Base-by-base conservation (phyloP, 2,888 invertebrate species). In the Cryptocheilus praepositus region DNA sequence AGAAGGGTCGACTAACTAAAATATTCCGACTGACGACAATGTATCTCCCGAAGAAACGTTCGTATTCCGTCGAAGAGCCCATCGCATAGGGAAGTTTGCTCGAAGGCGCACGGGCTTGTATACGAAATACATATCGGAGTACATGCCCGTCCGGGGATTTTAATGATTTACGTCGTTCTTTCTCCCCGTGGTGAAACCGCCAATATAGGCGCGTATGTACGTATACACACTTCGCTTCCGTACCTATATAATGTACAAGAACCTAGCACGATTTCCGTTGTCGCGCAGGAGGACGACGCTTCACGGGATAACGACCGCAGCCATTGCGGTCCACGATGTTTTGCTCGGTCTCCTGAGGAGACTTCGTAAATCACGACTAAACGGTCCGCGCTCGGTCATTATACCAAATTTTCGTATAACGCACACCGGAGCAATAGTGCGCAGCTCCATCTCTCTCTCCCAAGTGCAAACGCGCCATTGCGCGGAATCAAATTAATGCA, bases 331-430 rank as follows among this genome's bases (percentile, higher is more conserved):
- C 64, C 60, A 44, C 65, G 68, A 78, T 82, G 80, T 83, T 85
- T 83, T 82, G 75, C 76, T 68, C 66, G 74, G 73, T 71, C 73
- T 80, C 67, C 61, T 59, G 75, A 83, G 76, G 80, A 73, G 75
- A 77, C 74, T 79, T 71, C 76, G 81, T 82, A 84, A 85, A 85
- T 85, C 85, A 82, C 71, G 70, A 60, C 71, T 70, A 71, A 81
- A 74, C 75, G 81, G 75, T 75, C 79, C 70, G 74, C 74, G 67
- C 67, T 60, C 65, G 73, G 66, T 68, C 71, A 67, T 79, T 74
- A 74, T 70, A 76, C 71, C 79, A 54, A 77, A 74, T 79, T 79
- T 79, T 76, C 78, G 71, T 65, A 70, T 68, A 66, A 74, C 58
- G 58, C 59, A 61, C 67, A 62, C 66, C 51, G 21, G 16, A 22